Percentiles rank a stretch among this genome's conserved stretches.
These are phyloP conservation scores for Netelia virgata DNA, from an alignment of 2,888 invertebrate genomes.

Conservation along the genomic window DNA sequence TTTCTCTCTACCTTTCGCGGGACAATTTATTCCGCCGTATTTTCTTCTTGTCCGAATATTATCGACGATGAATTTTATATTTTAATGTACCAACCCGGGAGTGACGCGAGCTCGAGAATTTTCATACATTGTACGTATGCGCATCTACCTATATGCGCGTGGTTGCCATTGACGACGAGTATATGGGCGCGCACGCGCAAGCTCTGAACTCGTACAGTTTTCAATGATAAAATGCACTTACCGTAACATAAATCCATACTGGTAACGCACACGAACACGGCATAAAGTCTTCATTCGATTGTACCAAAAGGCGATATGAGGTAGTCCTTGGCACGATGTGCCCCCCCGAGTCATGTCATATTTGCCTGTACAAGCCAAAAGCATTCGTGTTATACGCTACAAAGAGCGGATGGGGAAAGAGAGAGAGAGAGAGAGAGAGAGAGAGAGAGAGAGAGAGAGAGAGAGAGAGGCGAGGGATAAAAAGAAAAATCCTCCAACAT, in stretches of 20 bases:
- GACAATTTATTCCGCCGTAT: constrained; percentile 51
- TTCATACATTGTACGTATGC: constrained; percentile 17
- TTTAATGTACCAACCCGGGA: constrained; percentile 46
- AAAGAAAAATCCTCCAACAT: constrained; percentile 62
- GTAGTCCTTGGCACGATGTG: constrained; percentile 34
- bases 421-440: constrained; percentile 1
- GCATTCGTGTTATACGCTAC: constrained; percentile 46
- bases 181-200: no score
- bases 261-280: constrained; percentile 13
- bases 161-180: neutral
- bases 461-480: constrained; percentile 30
- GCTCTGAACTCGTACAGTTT: neutral
- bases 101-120: constrained; percentile 13
- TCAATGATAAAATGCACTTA: constrained; percentile 37
- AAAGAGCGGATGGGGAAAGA: constrained; percentile 15
- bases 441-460: constrained; percentile 30
- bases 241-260: constrained; percentile 31
- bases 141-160: neutral
- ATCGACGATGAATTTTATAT: constrained; percentile 47
- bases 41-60: constrained; percentile 48
- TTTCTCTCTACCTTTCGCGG: constrained; percentile 12
- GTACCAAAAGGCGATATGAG: constrained; percentile 33
- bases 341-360: constrained; percentile 57
- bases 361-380: constrained; percentile 69
- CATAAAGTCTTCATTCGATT: constrained; percentile 69